Evolutionary conservation across 2,113 vertebrate species (phyloP).

Genomic region (Oncorhynchus mykiss): DNA sequence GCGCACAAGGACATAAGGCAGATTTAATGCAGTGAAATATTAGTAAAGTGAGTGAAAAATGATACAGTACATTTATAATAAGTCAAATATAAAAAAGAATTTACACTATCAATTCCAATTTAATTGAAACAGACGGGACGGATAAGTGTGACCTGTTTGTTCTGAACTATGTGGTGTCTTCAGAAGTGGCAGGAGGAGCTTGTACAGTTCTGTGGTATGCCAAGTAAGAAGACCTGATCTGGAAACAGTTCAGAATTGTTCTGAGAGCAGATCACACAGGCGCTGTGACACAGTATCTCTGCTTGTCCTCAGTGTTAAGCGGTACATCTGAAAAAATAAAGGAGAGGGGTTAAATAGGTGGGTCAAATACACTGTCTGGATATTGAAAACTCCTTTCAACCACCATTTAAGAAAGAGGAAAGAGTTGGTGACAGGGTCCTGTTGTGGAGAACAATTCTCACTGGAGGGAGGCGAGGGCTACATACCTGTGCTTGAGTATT

Average conservation of each 20-base stretch:
- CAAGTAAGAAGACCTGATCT: conserved; percentile 6
- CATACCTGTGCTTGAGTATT: conserved; percentile 88
- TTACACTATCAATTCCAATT: conserved; percentile 59
- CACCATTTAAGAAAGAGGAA: background rate
- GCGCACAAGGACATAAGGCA: conserved; percentile 25
- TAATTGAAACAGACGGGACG: conserved; percentile 36
- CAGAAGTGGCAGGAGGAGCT: background rate
- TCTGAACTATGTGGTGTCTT: background rate
- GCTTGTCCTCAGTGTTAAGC: conserved; percentile 91
- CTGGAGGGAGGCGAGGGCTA: background rate
- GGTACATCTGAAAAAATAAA: conserved; percentile 86
- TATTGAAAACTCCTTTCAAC: too few relatives aligned
- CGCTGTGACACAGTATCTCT: conserved; percentile 88
- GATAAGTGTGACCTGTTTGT: conserved; percentile 31
- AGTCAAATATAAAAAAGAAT: conserved; percentile 48
- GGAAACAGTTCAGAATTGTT: conserved; percentile 81
- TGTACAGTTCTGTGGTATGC: background rate
- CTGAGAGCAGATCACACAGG: conserved; percentile 86
- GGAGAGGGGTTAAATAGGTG: background rate
- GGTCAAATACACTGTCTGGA: background rate
- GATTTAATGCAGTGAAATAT: conserved; percentile 45
- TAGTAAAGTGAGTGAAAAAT: conserved; percentile 50
- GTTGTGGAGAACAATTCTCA: too few relatives aligned
- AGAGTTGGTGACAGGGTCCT: too few relatives aligned
- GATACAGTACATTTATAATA: conserved; percentile 37